phyloP scores from a whole-genome alignment of 1,140 invertebrate genomes.

The Lordiphosa clarofinis region DNA sequence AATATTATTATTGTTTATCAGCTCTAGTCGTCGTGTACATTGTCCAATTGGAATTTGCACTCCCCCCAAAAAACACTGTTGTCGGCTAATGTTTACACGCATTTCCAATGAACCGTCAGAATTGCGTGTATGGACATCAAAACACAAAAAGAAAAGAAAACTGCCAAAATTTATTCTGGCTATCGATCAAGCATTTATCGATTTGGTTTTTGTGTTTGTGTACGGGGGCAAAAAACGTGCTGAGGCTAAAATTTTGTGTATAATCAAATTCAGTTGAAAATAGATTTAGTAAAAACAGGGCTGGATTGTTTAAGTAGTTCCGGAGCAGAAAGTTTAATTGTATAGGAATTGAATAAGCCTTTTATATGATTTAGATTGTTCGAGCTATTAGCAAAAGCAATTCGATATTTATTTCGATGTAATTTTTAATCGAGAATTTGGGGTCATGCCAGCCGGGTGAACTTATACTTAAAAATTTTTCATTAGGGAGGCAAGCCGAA shows the following conservation, averaged over 20 bases:
- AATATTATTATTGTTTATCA: conserved; percentile 57
- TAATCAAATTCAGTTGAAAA: conserved; percentile 5
- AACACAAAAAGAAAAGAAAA: conserved; percentile 14
- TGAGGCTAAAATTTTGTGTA: conserved; percentile 7
- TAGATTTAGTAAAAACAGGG: conserved; percentile 4
- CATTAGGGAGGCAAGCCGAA: no score
- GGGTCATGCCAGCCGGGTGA: no score
- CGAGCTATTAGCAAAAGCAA: no score
- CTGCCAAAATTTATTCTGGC: conserved; percentile 43
- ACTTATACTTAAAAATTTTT: no score
- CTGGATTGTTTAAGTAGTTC: conserved; percentile 1
- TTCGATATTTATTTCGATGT: no score
- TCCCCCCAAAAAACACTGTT: conserved; percentile 9
- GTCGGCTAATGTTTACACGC: conserved; percentile 41
- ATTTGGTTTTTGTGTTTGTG: conserved; percentile 27
- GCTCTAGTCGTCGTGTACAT: conserved; percentile 36
- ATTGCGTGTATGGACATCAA: no score
- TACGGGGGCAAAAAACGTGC: conserved; percentile 4
- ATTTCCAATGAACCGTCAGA: conserved; percentile 8
- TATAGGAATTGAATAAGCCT: no score
- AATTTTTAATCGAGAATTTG: no score
- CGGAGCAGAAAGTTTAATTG: background rate
- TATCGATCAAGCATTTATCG: conserved; percentile 50
- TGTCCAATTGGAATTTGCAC: conserved; percentile 54
- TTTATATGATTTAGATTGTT: no score